Percentiles rank a stretch among this genome's conserved stretches.
phyloP scores from a whole-genome alignment of 2,797 vertebrate species.

The Rhinatrema bivittatum region DNA sequence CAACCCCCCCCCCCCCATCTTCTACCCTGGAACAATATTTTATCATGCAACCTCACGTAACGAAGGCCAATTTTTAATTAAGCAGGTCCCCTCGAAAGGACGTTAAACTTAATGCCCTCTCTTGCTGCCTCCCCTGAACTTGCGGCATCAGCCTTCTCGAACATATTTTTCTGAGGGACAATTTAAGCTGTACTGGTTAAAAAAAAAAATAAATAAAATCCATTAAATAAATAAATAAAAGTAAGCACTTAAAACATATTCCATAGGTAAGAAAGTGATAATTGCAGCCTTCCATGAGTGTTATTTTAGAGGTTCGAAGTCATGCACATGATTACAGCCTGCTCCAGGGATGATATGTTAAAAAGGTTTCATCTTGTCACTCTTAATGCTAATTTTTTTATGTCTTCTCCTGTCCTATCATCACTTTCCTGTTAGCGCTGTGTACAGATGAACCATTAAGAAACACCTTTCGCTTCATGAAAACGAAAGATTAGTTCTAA shows the following conservation, averaged over 20 bases:
- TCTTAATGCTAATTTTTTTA: too few relatives aligned
- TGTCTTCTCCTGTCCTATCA: too few relatives aligned
- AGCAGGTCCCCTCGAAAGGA: slow-evolving; percentile 36
- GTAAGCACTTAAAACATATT: not conserved
- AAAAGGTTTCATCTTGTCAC: too few relatives aligned
- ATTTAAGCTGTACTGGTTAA: too few relatives aligned
- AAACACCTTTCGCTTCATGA: too few relatives aligned
- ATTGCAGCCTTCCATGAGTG: not conserved
- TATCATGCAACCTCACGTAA: slow-evolving; percentile 52
- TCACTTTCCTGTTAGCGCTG: too few relatives aligned
- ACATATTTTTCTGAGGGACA: not conserved
- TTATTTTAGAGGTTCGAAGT: not conserved
- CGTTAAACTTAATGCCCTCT: slow-evolving; percentile 16
- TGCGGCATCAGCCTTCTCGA: slow-evolving; percentile 1
- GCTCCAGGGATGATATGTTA: too few relatives aligned
- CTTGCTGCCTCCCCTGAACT: slow-evolving; percentile 17
- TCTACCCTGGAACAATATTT: slow-evolving; percentile 73
- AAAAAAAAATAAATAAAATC: too few relatives aligned
- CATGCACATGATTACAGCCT: too few relatives aligned
- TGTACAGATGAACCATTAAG: too few relatives aligned
- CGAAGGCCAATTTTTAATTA: slow-evolving; percentile 62
- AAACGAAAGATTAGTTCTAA: too few relatives aligned
- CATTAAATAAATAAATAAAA: too few relatives aligned
- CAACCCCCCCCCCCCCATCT: slow-evolving; percentile 59
- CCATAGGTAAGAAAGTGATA: not conserved